Conservation (phyloP, 2,888 invertebrate genomes). For the Flabesymbios commensalis region DNA sequence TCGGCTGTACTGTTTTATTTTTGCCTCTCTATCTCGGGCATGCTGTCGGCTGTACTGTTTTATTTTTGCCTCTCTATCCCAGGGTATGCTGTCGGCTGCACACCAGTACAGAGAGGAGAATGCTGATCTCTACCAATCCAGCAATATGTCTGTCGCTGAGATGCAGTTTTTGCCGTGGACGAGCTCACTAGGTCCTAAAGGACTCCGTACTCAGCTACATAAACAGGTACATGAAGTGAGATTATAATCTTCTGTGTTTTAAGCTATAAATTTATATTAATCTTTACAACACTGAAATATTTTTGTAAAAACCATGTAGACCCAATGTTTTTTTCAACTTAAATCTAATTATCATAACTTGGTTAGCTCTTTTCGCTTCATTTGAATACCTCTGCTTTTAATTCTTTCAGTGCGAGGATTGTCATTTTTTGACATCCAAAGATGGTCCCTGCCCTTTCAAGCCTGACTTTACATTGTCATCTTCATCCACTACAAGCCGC, state of each 20-base stretch:
- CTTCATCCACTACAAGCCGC: no score
- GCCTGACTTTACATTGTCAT: no score
- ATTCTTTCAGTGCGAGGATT: no score
- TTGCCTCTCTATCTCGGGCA: conserved; percentile 7
- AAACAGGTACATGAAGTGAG: conserved; percentile 49
- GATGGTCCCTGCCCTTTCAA: no score
- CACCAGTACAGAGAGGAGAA: conserved; percentile 61
- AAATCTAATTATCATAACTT: no score
- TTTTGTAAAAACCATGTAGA: no score
- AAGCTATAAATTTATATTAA: no score
- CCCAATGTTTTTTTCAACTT: no score
- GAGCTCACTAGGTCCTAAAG: conserved; percentile 68
- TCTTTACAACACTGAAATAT: no score
- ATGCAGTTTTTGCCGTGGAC: conserved; percentile 78
- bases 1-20: background rate
- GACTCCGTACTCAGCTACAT: conserved; percentile 54
- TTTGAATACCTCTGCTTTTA: no score
- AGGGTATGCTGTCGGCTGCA: conserved; percentile 72
- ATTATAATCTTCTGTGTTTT: background rate
- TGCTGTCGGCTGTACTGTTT: background rate
- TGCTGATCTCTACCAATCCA: conserved; percentile 34
- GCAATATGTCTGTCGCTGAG: conserved; percentile 3
- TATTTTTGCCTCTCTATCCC: conserved; percentile 2
- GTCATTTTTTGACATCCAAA: no score
- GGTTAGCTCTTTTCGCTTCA: no score